phyloP scores from a whole-genome alignment of 2,113 vertebrate genomes.

The Oryzias curvinotus region DNA sequence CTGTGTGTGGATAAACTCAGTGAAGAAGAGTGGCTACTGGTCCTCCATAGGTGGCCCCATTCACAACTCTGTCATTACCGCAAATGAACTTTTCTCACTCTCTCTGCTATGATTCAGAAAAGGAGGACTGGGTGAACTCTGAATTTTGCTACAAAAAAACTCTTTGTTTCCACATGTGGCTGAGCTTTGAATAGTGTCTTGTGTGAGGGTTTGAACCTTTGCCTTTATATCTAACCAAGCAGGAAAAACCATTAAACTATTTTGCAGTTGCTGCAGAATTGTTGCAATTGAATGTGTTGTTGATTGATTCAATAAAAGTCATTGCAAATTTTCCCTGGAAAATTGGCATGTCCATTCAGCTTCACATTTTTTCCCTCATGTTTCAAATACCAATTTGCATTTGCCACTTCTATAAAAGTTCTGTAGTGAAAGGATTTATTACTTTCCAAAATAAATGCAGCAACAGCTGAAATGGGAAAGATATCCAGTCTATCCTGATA shows the following conservation, averaged over 20 bases:
- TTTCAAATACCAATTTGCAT: no score
- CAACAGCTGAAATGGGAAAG: no score
- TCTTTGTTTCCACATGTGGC: constrained; percentile 42
- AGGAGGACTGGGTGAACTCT: constrained; percentile 22
- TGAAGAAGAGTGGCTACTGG: constrained; percentile 23
- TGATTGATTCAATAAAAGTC: neutral
- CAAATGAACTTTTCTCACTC: constrained; percentile 40
- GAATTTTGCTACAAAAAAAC: constrained; percentile 32
- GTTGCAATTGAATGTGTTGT: neutral
- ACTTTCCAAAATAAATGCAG: no score
- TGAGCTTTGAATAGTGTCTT: constrained; percentile 44
- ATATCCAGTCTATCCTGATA: no score
- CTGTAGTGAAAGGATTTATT: no score
- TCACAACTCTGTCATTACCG: constrained; percentile 52
- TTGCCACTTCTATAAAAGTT: no score
- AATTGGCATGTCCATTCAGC: no score
- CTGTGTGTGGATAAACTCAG: constrained; percentile 37
- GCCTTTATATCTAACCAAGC: constrained; percentile 17
- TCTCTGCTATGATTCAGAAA: constrained; percentile 21
- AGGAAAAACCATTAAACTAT: constrained; percentile 9
- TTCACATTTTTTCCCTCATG: no score
- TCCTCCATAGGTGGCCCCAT: constrained; percentile 37
- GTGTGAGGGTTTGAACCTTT: constrained; percentile 46
- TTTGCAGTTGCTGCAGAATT: neutral
- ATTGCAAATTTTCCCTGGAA: no score